Percentiles rank a stretch among this genome's conserved stretches.
Evolutionary conservation across 2,797 vertebrate species (phyloP).

Genomic region (Champsocephalus gunnari): DNA sequence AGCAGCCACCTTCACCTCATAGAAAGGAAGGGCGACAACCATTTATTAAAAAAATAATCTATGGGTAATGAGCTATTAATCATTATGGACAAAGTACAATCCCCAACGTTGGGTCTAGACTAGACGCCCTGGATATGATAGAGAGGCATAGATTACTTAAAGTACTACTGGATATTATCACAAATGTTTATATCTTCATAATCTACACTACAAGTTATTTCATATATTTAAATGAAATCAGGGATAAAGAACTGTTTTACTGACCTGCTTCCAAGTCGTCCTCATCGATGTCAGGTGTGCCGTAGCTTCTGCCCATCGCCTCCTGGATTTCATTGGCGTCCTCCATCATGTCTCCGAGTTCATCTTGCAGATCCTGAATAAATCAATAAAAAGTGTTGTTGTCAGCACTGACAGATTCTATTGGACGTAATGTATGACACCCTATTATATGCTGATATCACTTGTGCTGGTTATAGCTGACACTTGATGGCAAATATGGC

Average conservation of each 20-base stretch:
- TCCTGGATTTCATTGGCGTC: constrained; percentile 96
- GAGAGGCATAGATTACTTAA: no score
- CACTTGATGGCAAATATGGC: background rate
- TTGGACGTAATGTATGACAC: background rate
- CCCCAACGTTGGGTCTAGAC: no score
- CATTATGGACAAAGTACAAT: background rate
- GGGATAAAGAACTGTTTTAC: constrained; percentile 16
- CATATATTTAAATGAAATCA: background rate
- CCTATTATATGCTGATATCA: background rate
- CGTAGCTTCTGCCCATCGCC: constrained; percentile 92
- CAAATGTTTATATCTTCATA: background rate
- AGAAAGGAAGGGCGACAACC: background rate
- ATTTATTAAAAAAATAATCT: no score
- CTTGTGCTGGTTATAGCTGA: no score
- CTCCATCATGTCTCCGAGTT: constrained; percentile 99
- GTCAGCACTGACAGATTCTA: background rate
- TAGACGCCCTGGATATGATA: no score
- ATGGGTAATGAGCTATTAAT: background rate
- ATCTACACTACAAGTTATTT: background rate
- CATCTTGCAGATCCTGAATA: constrained; percentile 93
- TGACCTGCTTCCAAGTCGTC: constrained; percentile 96
- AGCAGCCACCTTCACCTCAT: background rate
- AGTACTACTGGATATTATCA: no score
- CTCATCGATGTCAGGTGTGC: constrained; percentile 95
- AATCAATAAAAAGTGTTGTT: background rate